phyloP scores from a whole-genome alignment of 2,113 vertebrate species.

The Nerophis lumbriciformis region DNA sequence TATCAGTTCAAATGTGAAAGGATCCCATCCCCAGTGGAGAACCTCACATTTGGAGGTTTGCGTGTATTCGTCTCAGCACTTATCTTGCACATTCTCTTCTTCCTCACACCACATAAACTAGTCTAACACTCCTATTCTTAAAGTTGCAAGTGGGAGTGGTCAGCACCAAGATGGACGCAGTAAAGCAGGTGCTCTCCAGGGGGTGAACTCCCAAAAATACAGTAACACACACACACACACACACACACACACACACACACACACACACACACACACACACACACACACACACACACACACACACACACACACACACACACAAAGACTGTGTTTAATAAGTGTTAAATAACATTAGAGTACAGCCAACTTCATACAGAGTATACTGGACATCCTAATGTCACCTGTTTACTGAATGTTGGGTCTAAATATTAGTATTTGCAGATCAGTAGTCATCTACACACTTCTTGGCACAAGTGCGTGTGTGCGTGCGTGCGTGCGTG shows the following conservation, averaged over 20 bases:
- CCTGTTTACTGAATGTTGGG: background rate
- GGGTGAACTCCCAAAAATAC: slow-evolving; percentile 74
- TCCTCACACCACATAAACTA: background rate
- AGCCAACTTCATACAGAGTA: background rate
- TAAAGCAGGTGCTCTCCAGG: slow-evolving; percentile 70
- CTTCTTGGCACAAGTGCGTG: slow-evolving; percentile 4
- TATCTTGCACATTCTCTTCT: background rate
- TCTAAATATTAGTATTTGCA: background rate
- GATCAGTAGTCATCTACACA: slow-evolving; percentile 2
- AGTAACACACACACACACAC: slow-evolving; percentile 44
- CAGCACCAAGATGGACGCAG: slow-evolving; percentile 49
- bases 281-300: background rate
- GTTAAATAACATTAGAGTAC: slow-evolving; percentile 3
- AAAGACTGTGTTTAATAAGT: slow-evolving; percentile 4
- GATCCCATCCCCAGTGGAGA: no score
- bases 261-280: slow-evolving; percentile 33
- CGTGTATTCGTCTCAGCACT: no score
- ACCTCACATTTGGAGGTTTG: no score
- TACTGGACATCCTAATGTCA: background rate
- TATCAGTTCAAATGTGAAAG: no score
- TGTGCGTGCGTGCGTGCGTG: no score
- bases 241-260: background rate
- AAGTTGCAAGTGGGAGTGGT: slow-evolving; percentile 40
- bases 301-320: slow-evolving; percentile 19
- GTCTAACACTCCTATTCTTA: background rate